Conservation (phyloP, 2,888 invertebrate species). For the Himalopsyche anomala region DNA sequence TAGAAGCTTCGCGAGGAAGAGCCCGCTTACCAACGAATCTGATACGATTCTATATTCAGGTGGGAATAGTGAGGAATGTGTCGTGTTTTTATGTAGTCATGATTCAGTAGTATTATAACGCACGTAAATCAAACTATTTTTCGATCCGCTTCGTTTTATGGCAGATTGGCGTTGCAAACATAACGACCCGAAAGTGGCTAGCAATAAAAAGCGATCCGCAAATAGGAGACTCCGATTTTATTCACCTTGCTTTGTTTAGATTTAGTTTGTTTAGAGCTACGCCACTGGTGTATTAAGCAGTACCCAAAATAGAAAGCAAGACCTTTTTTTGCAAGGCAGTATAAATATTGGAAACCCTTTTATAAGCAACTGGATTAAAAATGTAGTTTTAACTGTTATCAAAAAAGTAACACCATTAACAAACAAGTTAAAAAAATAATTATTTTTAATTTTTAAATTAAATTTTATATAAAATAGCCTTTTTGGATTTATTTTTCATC, state of each 20-base stretch:
- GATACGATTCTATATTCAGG: neutral
- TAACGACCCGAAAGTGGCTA: slow-evolving; percentile 20
- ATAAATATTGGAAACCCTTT: too few species aligned
- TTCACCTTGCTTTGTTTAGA: slow-evolving; percentile 19
- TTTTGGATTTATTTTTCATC: too few species aligned
- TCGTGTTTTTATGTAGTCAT: neutral
- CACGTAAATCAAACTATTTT: slow-evolving; percentile 34
- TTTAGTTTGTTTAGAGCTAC: slow-evolving; percentile 4
- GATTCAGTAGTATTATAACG: neutral
- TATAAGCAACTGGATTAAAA: too few species aligned
- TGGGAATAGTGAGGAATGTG: neutral
- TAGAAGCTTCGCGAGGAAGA: too few species aligned
- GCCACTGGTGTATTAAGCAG: slow-evolving; percentile 6
- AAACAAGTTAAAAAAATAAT: too few species aligned
- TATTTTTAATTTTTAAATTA: too few species aligned
- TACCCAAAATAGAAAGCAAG: neutral
- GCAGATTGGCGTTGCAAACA: slow-evolving; percentile 19
- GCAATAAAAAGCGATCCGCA: slow-evolving; percentile 29
- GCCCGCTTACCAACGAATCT: neutral
- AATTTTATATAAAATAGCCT: too few species aligned
- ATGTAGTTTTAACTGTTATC: too few species aligned
- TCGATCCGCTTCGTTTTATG: slow-evolving; percentile 7
- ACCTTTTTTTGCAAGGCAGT: too few species aligned
- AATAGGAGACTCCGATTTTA: neutral
- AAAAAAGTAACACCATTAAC: too few species aligned